phyloP scores from a whole-genome alignment of 2,113 vertebrate genomes.

The Casuarius casuarius region DNA sequence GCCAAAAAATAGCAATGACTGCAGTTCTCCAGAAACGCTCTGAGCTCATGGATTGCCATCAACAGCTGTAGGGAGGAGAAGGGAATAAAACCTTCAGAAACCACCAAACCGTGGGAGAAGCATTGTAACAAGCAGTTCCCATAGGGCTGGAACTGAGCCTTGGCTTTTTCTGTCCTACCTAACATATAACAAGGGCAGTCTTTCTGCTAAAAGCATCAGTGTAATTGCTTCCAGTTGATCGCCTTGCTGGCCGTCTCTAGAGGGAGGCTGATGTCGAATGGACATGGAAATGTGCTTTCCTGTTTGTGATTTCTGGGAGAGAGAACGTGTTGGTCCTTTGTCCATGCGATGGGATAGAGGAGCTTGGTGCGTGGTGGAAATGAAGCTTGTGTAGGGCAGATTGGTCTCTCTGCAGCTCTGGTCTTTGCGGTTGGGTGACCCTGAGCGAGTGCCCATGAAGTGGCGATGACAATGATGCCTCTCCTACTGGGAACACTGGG shows the following conservation, averaged over 20 bases:
- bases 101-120: neutral
- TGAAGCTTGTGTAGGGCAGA: neutral
- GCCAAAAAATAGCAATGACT: neutral
- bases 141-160: neutral
- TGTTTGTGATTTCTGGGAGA: neutral
- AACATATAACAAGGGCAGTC: neutral
- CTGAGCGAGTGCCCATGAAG: neutral
- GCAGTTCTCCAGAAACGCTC: neutral
- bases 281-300: neutral
- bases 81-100: neutral
- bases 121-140: neutral
- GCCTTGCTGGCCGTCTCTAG: neutral
- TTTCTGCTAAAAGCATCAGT: neutral
- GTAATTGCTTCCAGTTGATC: neutral
- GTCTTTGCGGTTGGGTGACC: neutral
- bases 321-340: neutral
- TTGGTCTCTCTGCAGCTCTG: neutral
- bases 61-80: neutral
- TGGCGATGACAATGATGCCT: neutral
- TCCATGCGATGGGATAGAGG: rapidly evolving
- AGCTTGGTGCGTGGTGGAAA: neutral
- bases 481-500: neutral
- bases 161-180: neutral
- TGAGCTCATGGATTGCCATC: neutral
- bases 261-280: neutral